Evolutionary conservation across 1,140 invertebrate species (phyloP), one percentile per base, ranked within the genome.

Genomic region (Dreissena rostriformis): DNA sequence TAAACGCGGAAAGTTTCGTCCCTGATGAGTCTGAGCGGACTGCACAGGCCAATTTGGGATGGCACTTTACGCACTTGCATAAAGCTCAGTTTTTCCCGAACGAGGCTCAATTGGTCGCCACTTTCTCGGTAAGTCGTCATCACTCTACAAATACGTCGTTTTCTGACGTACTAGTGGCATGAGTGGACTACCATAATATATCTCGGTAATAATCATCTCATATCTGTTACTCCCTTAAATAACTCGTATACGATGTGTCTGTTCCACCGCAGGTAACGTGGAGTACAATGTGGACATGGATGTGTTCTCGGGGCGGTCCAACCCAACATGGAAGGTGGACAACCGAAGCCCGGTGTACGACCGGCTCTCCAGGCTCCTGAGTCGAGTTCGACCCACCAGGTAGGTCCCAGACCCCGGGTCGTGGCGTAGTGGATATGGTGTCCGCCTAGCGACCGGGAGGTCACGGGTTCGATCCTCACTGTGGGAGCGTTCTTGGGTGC

Each of bases 231-330:
- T 2, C 39, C 8, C 39, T 39, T 39, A 39, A 39, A 5, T 5
- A 5, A 39, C 39, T 39, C 39, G 39, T 39, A 39, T 39, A 39
- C 39, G 39, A 61, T 12, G 17, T 61, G 17, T 11, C 57, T 61
- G 57, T 61, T 2, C 17, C 57, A 6, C 22, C 22, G 28, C 28
- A 82, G 79, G 79, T 66, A 12, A 19, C 2, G 29, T 66, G 52
- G 17, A 65, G 53, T 82, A 74, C 57, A 52, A 63, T 10, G 79
- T 82, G 22, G 79, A 82, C 53, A 53, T 82, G 57, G 15, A 63
- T 24, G 71, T 82, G 71, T 82, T 82, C 29, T 82, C 79, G 11
- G 79, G 79, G 15, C 53, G 79, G 1, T 19, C 29, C 29, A 74
- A 67, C 22, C 79, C 79, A 0, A n/a, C 26, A 4, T 82, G 79